Percentiles rank a stretch among this genome's conserved stretches.
Evolutionary conservation across 1,140 invertebrate species (phyloP).

Genomic region (Lucilia sericata): DNA sequence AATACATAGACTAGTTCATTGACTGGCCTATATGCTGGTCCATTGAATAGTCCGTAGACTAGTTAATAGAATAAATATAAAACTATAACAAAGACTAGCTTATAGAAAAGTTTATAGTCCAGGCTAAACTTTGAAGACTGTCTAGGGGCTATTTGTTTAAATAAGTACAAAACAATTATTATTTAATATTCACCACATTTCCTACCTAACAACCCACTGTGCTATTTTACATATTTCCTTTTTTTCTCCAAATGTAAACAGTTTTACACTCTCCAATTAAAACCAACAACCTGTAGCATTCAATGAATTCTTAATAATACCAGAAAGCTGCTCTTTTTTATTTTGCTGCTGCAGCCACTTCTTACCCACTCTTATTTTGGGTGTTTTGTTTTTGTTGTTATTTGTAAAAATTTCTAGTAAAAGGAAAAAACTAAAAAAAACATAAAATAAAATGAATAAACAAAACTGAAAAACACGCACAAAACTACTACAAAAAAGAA

Average conservation of each 20-base stretch:
- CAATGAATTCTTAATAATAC: not conserved
- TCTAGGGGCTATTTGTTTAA: no score
- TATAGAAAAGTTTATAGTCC: no score
- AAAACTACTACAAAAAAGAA: not conserved
- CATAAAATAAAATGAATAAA: not conserved
- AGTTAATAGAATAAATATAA: no score
- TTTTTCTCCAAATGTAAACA: not conserved
- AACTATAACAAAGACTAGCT: no score
- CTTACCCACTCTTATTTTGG: not conserved
- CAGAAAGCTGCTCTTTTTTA: not conserved
- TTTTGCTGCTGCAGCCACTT: not conserved
- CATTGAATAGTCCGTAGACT: no score
- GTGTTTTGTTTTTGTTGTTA: not conserved
- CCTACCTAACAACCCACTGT: not conserved
- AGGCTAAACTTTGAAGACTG: no score
- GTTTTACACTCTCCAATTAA: not conserved
- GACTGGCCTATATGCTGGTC: no score
- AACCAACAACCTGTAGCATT: constrained; percentile 21
- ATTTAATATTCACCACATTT: not conserved
- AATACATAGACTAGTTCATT: no score
- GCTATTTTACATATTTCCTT: not conserved
- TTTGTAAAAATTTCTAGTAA: not conserved
- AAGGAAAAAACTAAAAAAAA: not conserved
- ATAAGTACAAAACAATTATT: no score
- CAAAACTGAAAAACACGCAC: not conserved